Evolutionary conservation across 2,888 invertebrate species (phyloP).

Genomic region (Seira sanloemensis): DNA sequence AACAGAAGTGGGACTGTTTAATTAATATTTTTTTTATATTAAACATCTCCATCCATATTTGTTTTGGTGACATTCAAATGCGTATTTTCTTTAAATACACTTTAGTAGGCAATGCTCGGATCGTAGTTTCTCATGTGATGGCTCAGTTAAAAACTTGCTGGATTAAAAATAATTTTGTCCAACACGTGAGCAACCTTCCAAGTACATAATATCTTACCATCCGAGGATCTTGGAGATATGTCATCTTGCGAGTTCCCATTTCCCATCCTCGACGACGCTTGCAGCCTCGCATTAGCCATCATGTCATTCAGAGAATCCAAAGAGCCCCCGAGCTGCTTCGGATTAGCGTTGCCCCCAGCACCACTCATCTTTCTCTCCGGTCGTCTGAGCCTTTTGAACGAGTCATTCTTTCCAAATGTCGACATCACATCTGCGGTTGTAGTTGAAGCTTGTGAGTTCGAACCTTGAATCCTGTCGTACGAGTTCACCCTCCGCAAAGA

Average conservation of each 20-base stretch:
- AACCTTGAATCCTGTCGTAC: constrained; percentile 64
- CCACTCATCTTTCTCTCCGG: constrained; percentile 47
- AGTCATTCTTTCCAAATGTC: constrained; percentile 71
- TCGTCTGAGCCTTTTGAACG: constrained; percentile 76
- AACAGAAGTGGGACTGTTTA: constrained; percentile 59
- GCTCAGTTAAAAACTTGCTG: too few species aligned
- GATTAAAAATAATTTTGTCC: too few species aligned
- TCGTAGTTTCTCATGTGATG: too few species aligned
- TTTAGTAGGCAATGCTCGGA: too few species aligned
- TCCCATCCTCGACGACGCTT: constrained; percentile 51
- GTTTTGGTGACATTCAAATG: too few species aligned
- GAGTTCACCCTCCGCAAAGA: constrained; percentile 67
- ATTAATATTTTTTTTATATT: too few species aligned
- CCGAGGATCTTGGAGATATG: constrained; percentile 71
- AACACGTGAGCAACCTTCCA: too few species aligned
- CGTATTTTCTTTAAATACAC: too few species aligned
- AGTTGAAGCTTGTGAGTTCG: constrained; percentile 1
- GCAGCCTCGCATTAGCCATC: constrained; percentile 61
- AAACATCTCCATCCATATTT: too few species aligned
- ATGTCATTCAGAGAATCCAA: constrained; percentile 79
- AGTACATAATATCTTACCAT: constrained; percentile 69
- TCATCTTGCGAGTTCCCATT: constrained; percentile 66
- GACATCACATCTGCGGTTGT: constrained; percentile 21
- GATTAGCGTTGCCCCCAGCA: constrained; percentile 52
- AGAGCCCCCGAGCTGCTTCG: constrained; percentile 78